Base-by-base conservation (phyloP, 2,113 vertebrate species). In the Eubucco bourcierii region DNA sequence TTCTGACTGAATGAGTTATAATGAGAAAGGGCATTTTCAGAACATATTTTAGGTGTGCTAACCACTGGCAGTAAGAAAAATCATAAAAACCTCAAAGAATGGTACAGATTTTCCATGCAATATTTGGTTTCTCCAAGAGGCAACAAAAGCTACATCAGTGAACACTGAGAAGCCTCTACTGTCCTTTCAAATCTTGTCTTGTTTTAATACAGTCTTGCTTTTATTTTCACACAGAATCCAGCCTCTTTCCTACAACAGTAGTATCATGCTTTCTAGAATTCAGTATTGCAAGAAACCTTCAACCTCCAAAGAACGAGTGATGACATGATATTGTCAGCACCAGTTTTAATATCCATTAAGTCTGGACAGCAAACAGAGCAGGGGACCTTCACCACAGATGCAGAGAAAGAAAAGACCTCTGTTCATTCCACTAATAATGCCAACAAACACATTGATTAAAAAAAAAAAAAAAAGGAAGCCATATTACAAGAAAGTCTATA, bases 291-390 rank as follows among this genome's bases (percentile, higher is more conserved):
- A 83, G 86, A 90, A 93, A 90, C 34, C 37, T 53, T 84, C 87
- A 89, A 59, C 59, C 61, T 68, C 77, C 59, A 83, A 47, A 86
- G 74, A 81, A 61, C 44, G 41, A 59, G 28, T 75, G 85, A 80
- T 90, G 88, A 91, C 85, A 75, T 33, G 27, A 50, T 58, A 68
- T 33, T 90, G 70, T 88, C 83, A 86, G 88, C 88, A 81, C 25
- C 64, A 84, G 66, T 41, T 91, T 91, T 81, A 88, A 86, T 64
- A 80, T 46, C 70, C 70, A 84, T 55, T 91, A 80, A 81, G 63
- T 29, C 29, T 59, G 20, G 44, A 78, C 41, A 47, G 33, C 71
- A 55, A 86, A 56, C 41, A 75, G 80, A 56, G 12, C 31, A 12
- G 61, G 19, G 28, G 37, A 92, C 17, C 58, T 81, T 88, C 76